phyloP scores from a whole-genome alignment of 2,797 vertebrate genomes.

The Lagocephalus sceleratus region DNA sequence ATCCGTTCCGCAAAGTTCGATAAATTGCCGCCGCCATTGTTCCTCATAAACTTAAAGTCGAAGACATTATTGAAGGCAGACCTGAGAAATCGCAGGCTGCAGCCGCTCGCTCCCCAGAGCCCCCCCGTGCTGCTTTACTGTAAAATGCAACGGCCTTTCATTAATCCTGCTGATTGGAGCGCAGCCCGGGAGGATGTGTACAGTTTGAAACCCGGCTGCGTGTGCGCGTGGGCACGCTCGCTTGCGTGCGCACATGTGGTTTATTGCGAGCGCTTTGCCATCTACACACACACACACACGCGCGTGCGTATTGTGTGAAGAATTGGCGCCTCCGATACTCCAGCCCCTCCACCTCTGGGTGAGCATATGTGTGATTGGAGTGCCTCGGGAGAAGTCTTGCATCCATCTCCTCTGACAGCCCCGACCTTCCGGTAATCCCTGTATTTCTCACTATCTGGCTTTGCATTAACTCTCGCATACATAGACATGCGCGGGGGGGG shows the following conservation, averaged over 20 bases:
- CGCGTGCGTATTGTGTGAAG: constrained; percentile 34
- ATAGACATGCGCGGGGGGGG: constrained; percentile 38
- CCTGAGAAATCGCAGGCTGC: constrained; percentile 61
- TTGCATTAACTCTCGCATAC: constrained; percentile 53
- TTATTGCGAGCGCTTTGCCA: constrained; percentile 12
- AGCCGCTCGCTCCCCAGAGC: constrained; percentile 54
- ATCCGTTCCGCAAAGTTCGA: constrained; percentile 51
- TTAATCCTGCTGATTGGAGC: constrained; percentile 75
- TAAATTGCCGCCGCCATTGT: constrained; percentile 57
- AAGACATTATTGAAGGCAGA: constrained; percentile 71
- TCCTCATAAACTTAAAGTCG: constrained; percentile 59
- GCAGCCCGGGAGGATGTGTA: constrained; percentile 65
- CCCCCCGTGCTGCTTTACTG: constrained; percentile 58
- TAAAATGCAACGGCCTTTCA: constrained; percentile 75
- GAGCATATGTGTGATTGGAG: constrained; percentile 48
- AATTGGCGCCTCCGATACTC: constrained; percentile 47
- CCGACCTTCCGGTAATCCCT: constrained; percentile 71
- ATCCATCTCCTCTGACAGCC: constrained; percentile 73
- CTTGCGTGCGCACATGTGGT: constrained; percentile 34
- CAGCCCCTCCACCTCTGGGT: constrained; percentile 47
- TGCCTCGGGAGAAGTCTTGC: constrained; percentile 65
- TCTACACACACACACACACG: not conserved
- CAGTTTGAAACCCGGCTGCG: constrained; percentile 41
- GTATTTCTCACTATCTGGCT: constrained; percentile 72
- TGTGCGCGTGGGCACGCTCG: constrained; percentile 9